Evolutionary conservation across 2,797 vertebrate genomes (phyloP).

Genomic region (Vespertilio murinus): DNA sequence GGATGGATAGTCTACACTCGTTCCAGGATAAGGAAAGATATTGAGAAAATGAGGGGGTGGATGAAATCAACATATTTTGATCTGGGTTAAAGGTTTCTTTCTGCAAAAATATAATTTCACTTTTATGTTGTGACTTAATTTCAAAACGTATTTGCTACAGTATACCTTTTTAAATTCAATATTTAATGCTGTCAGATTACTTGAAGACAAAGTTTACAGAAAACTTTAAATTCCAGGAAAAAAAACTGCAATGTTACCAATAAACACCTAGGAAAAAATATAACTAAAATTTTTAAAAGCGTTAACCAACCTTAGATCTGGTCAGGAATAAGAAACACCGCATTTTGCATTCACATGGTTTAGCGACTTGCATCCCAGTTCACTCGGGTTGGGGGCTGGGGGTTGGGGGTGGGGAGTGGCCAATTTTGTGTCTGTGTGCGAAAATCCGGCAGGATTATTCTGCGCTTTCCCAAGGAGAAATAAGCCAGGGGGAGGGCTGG

Average conservation of each 20-base stretch:
- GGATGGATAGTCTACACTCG: neutral
- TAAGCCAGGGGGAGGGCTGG: neutral
- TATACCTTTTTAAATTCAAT: conserved; percentile 64
- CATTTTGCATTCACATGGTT: neutral
- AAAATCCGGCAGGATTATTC: neutral
- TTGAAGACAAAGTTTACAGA: conserved; percentile 77
- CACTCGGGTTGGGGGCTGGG: neutral
- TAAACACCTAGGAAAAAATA: conserved; percentile 68
- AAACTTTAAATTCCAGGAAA: conserved; percentile 80
- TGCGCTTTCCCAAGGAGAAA: conserved; percentile 21
- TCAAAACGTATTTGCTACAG: conserved; percentile 67
- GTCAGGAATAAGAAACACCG: conserved; percentile 31
- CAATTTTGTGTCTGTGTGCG: neutral
- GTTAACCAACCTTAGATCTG: conserved; percentile 59
- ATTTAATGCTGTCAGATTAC: conserved; percentile 64
- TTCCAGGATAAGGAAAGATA: neutral
- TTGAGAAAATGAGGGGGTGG: neutral
- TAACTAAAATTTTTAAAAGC: conserved; percentile 73
- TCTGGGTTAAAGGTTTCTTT: neutral
- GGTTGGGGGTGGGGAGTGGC: neutral
- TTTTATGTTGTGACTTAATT: conserved; percentile 51
- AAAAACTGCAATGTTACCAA: conserved; percentile 66
- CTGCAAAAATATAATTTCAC: conserved; percentile 39
- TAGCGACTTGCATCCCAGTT: conserved; percentile 5
- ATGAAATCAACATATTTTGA: neutral